Evolutionary conservation across 2,113 vertebrate species (phyloP).

Genomic region (Elgaria multicarinata): DNA sequence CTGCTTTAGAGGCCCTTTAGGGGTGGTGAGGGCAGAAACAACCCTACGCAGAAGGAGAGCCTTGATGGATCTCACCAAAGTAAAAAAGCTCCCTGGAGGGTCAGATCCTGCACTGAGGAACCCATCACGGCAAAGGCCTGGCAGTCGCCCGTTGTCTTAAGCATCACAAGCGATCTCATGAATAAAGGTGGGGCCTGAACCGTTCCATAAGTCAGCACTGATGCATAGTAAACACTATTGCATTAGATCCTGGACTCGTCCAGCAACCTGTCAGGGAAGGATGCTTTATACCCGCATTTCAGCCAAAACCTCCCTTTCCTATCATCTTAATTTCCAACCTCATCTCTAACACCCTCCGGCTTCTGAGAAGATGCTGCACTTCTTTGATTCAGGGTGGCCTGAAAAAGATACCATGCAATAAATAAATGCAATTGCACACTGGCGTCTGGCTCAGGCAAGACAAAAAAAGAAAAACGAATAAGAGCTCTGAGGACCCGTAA

Average conservation of each 20-base stretch:
- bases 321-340: constrained; percentile 48
- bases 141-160: too few relatives aligned
- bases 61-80: background rate
- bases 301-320: constrained; percentile 22
- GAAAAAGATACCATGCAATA: background rate
- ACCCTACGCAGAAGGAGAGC: too few relatives aligned
- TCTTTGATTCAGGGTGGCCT: background rate
- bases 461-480: background rate
- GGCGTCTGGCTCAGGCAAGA: constrained; percentile 26
- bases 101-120: too few relatives aligned
- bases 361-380: constrained; percentile 40
- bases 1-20: too few relatives aligned
- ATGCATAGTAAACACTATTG: background rate
- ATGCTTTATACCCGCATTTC: constrained; percentile 13
- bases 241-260: background rate
- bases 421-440: constrained; percentile 12
- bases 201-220: background rate
- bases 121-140: too few relatives aligned
- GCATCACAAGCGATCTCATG: too few relatives aligned
- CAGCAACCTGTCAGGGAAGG: too few relatives aligned
- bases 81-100: too few relatives aligned
- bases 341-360: constrained; percentile 46
- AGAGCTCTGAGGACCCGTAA: background rate
- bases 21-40: too few relatives aligned
- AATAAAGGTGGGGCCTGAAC: background rate